Evolutionary conservation across 2,888 invertebrate species (phyloP), one percentile per base, ranked within the genome.

Genomic region (Apotomis betuletana): DNA sequence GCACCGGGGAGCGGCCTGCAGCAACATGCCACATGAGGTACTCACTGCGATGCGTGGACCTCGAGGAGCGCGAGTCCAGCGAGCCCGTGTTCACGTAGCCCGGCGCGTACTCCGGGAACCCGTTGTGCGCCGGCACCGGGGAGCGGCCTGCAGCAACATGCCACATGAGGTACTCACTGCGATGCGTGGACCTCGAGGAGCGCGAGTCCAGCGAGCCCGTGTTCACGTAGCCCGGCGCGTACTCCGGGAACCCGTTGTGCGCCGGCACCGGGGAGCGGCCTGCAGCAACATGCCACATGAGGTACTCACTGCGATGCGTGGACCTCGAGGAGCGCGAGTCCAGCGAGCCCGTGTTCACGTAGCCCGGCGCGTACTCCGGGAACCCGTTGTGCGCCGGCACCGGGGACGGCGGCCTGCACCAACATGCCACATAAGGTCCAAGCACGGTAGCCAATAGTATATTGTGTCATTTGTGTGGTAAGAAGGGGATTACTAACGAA

Each of bases 191-290:
- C 80, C 95, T 80, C 59, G 95, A 86, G 38, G 92, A 92, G 62
- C 96, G 94, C 63, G 96, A 96, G 81, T 96, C 96, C 81, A 96
- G 90, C 9, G 96, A 96, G 49, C 96, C 96, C 75, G 96, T 96
- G 90, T 97, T 96, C 80, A 96, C 96, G 76, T 96, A 95, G 0
- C 95, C 95, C 46, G 94, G 94, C 52, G 93, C 94, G 78, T 91
- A 91, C 88, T 97, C 97, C 27, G 97, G 96, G 91, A 98, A 98
- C 51, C 98, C 98, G 91, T 98, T 98, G 91, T 98, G 98, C 15
- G 97, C 96, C 74, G 98, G 98, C 84, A 98, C 95, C 55, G 98
- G 98, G 98, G 98, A 98, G 98, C 71, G 98, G 98, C 81, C 97
- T 97, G 87, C 52, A 72, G n/a, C n/a, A 36, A n/a, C 13, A 44